A percentile compares a stretch with the other conserved stretches of the same genome.
phyloP scores from a whole-genome alignment of 2,113 vertebrate species.

The Gasterosteus aculeatus region DNA sequence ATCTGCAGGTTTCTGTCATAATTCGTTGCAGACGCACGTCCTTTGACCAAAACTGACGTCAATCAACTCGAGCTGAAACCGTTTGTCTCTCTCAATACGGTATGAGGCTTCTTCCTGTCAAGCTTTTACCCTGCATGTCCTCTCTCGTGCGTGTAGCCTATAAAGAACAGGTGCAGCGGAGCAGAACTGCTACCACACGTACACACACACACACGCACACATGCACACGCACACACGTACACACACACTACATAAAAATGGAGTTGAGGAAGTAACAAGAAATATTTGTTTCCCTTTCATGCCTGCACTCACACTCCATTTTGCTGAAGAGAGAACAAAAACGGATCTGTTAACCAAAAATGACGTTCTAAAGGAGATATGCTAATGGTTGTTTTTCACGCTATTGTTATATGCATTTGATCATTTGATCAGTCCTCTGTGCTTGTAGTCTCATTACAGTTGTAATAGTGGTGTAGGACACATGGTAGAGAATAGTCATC shows the following conservation, averaged over 20 bases:
- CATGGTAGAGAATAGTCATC: background rate
- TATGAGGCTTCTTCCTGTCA: constrained; percentile 69
- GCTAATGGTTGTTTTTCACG: background rate
- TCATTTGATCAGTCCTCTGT: constrained; percentile 7
- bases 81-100: constrained; percentile 39
- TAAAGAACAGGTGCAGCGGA: constrained; percentile 72
- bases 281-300: constrained; percentile 50
- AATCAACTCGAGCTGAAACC: constrained; percentile 46
- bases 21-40: background rate
- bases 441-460: constrained; percentile 4
- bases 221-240: constrained; percentile 7
- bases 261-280: constrained; percentile 62
- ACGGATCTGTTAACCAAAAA: background rate
- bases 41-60: constrained; percentile 58
- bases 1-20: constrained; percentile 35
- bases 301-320: constrained; percentile 10
- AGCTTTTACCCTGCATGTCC: constrained; percentile 51
- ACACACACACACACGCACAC: constrained; percentile 9
- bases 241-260: background rate
- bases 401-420: constrained; percentile 5
- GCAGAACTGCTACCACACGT: constrained; percentile 43
- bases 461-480: background rate
- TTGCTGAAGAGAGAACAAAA: background rate
- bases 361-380: background rate
- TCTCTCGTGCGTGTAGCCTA: constrained; percentile 50